These are phyloP conservation scores for Glossophaga mutica DNA, from an alignment of 2,797 vertebrate species.

Conservation along the genomic window DNA sequence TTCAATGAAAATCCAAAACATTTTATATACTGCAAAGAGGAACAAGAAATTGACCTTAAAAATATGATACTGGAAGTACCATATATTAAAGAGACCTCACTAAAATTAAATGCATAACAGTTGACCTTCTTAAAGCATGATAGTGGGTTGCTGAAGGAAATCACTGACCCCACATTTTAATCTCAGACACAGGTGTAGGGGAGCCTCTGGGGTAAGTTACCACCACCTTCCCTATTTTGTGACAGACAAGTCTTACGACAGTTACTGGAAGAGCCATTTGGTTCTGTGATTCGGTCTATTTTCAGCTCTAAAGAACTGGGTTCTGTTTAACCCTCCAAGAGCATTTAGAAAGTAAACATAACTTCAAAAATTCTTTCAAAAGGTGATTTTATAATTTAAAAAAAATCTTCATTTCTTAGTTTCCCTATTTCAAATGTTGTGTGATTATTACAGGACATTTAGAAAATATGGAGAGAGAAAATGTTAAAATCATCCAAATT, in stretches of 20 bases:
- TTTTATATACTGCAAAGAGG: background rate
- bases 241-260: background rate
- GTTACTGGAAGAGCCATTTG: conserved; percentile 4
- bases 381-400: background rate
- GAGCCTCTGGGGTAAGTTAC: background rate
- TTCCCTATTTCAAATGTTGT: conserved; percentile 3
- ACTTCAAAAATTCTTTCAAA: conserved; percentile 14
- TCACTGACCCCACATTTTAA: background rate
- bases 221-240: background rate
- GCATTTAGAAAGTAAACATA: background rate
- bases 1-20: conserved; percentile 51
- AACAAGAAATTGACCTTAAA: background rate
- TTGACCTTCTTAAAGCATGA: background rate
- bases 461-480: background rate
- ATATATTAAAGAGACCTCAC: background rate
- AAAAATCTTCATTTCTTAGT: background rate
- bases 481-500: background rate
- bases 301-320: background rate
- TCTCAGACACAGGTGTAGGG: background rate
- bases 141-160: background rate
- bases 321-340: conserved; percentile 19
- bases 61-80: background rate
- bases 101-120: background rate
- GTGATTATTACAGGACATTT: background rate
- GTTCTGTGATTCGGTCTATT: conserved; percentile 21